phyloP scores from a whole-genome alignment of 2,797 vertebrate species.

The Sebastolobus alascanus region DNA sequence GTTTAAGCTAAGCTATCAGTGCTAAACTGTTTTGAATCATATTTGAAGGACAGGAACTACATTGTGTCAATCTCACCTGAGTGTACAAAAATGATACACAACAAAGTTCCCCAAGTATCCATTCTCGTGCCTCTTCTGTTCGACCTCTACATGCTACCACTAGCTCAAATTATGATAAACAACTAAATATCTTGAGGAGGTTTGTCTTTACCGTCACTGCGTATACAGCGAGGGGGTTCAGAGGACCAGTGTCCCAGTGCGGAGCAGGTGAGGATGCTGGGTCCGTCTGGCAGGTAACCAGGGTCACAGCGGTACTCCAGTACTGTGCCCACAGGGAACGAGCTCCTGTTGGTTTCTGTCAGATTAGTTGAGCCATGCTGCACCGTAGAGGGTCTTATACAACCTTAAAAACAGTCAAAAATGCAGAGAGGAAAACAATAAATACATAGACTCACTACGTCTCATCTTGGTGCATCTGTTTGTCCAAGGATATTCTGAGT shows the following conservation, averaged over 20 bases:
- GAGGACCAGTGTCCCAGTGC: slow-evolving; percentile 80
- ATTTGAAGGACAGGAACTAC: background rate
- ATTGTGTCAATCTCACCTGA: background rate
- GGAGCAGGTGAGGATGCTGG: slow-evolving; percentile 77
- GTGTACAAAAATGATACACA: background rate
- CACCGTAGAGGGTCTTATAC: slow-evolving; percentile 76
- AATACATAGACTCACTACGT: background rate
- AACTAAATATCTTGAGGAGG: background rate
- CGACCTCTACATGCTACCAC: background rate
- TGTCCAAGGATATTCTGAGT: slow-evolving; percentile 3
- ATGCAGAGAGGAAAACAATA: background rate
- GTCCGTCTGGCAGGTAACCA: slow-evolving; percentile 80
- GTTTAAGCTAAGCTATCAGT: background rate
- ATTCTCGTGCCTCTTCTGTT: background rate
- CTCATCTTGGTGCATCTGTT: background rate
- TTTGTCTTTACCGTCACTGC: slow-evolving; percentile 67
- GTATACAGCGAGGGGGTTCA: slow-evolving; percentile 81
- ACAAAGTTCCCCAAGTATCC: background rate
- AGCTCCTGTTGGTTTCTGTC: slow-evolving; percentile 80
- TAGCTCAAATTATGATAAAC: background rate
- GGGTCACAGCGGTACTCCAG: slow-evolving; percentile 83
- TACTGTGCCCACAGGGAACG: slow-evolving; percentile 80
- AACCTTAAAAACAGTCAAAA: slow-evolving; percentile 58
- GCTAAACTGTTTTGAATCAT: background rate
- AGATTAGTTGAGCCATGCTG: slow-evolving; percentile 76